Evolutionary conservation across 2,113 vertebrate species (phyloP).

Genomic region (Microcebus griseorufus): DNA sequence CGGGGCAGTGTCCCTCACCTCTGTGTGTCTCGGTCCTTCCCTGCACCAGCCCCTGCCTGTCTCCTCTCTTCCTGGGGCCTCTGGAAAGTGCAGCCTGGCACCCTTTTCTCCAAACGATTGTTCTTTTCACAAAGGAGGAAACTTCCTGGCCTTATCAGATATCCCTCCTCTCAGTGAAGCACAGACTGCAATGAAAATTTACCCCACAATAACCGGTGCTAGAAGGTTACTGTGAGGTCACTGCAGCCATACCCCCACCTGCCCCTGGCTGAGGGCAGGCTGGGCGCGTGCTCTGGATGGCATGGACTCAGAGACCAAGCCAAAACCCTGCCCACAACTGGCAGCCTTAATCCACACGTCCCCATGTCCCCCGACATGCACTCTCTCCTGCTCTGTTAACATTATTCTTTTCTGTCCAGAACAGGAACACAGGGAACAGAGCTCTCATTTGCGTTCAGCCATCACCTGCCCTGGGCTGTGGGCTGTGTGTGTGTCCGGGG

Average conservation of each 20-base stretch:
- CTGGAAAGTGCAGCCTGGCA: neutral
- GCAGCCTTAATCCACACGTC: neutral
- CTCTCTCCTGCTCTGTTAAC: neutral
- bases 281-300: neutral
- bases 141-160: constrained; percentile 49
- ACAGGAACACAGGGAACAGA: neutral
- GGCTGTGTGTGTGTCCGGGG: rapidly evolving
- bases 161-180: neutral
- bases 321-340: neutral
- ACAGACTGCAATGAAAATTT: neutral
- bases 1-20: too few species aligned
- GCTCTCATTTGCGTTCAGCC: neutral
- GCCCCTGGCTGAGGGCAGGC: neutral
- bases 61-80: neutral
- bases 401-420: neutral
- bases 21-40: neutral
- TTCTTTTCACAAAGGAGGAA: constrained; percentile 48
- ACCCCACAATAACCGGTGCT: neutral
- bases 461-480: neutral
- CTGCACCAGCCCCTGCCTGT: neutral
- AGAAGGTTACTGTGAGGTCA: neutral
- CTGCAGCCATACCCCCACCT: neutral
- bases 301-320: neutral
- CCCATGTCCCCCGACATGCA: rapidly evolving
- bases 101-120: constrained; percentile 40